Conservation (phyloP, 2,797 vertebrate genomes). For the Octomys mimax region DNA sequence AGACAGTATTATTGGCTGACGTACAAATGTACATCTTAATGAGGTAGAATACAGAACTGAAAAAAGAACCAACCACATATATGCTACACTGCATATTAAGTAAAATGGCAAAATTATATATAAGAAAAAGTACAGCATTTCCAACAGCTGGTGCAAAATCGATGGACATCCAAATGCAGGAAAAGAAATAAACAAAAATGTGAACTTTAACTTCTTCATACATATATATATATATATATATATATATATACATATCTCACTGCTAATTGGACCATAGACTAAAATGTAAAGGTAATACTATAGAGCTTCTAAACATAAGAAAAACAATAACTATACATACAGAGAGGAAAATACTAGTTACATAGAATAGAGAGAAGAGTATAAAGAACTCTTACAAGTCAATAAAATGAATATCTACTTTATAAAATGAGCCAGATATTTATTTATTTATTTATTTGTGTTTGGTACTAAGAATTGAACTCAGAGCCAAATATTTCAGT, state of each 20-base stretch:
- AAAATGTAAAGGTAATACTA: neutral
- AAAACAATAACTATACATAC: neutral
- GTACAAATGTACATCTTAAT: neutral
- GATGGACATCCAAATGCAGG: neutral
- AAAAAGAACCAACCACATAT: neutral
- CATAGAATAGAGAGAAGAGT: neutral
- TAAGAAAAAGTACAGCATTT: neutral
- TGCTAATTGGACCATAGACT: neutral
- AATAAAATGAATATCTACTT: neutral
- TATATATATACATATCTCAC: neutral
- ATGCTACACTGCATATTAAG: neutral
- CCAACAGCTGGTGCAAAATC: neutral
- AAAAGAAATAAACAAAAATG: constrained; percentile 32
- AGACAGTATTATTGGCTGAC: neutral
- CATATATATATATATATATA: neutral
- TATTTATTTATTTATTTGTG: too few species aligned
- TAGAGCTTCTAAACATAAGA: neutral
- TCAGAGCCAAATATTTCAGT: neutral
- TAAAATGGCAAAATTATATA: neutral
- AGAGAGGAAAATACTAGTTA: neutral
- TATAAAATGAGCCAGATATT: neutral
- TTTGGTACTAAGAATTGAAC: too few species aligned
- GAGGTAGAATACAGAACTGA: neutral
- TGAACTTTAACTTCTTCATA: neutral
- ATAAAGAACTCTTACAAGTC: neutral